These are phyloP conservation scores for Tenthredo amoena DNA, from an alignment of 2,888 invertebrate genomes.

Conservation along the genomic window DNA sequence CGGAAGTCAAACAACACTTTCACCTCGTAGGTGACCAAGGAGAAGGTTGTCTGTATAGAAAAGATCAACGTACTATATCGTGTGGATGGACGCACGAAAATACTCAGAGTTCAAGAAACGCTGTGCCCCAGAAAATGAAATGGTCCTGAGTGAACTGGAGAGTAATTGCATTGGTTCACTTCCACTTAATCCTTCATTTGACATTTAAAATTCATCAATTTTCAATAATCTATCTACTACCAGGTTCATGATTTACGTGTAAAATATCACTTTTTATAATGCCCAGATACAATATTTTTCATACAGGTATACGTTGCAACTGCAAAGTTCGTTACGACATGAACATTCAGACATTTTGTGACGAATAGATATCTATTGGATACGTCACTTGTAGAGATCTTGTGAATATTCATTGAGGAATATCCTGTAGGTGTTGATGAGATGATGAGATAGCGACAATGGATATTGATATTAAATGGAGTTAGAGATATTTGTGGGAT, in stretches of 20 bases:
- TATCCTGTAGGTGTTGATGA: neutral
- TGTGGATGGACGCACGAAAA: neutral
- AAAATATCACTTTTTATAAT: neutral
- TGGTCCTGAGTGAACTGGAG: neutral
- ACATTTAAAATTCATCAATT: neutral
- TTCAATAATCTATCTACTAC: neutral
- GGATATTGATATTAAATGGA: neutral
- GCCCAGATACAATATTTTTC: neutral
- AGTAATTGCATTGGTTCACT: neutral
- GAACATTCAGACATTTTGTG: neutral
- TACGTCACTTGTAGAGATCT: neutral
- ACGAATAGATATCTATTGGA: neutral
- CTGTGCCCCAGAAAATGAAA: neutral
- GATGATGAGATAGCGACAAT: neutral
- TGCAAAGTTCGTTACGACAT: neutral
- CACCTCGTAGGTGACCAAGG: slow-evolving; percentile 41
- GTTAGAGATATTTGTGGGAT: neutral
- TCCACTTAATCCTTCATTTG: neutral
- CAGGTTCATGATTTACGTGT: neutral
- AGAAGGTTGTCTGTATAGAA: slow-evolving; percentile 8
- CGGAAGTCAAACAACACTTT: slow-evolving; percentile 52
- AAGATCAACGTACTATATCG: slow-evolving; percentile 11
- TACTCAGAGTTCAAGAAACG: slow-evolving; percentile 36
- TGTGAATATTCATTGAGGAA: neutral
- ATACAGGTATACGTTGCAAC: neutral